Evolutionary conservation across 2,113 vertebrate species (phyloP).

Genomic region (Misgurnus mizolepis): DNA sequence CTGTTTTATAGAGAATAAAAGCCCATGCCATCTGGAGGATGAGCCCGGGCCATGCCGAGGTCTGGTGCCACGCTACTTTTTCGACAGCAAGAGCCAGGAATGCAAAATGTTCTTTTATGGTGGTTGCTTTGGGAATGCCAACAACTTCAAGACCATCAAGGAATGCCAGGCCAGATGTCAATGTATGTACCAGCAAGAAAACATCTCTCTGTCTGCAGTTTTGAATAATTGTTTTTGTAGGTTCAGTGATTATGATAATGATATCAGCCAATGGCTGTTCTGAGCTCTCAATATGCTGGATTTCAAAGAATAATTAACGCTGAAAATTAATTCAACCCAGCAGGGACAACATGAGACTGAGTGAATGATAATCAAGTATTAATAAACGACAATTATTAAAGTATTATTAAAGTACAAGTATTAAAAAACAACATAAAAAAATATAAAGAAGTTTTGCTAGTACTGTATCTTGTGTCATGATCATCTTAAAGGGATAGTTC

Average conservation of each 20-base stretch:
- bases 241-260: constrained; percentile 15
- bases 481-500: too few species aligned
- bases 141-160: constrained; percentile 83
- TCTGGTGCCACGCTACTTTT: constrained; percentile 83
- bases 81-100: constrained; percentile 70
- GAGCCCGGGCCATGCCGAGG: constrained; percentile 86
- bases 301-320: neutral
- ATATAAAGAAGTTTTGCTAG: too few species aligned
- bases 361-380: too few species aligned
- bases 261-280: neutral
- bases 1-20: constrained; percentile 75
- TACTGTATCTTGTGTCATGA: too few species aligned
- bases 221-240: constrained; percentile 10
- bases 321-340: too few species aligned
- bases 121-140: constrained; percentile 89
- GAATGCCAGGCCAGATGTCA: constrained; percentile 80
- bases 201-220: neutral
- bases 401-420: too few species aligned
- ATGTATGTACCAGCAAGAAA: constrained; percentile 67
- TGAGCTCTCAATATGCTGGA: neutral
- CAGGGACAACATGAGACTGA: too few species aligned
- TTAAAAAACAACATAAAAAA: too few species aligned
- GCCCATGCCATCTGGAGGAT: constrained; percentile 81
- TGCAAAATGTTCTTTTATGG: constrained; percentile 87
- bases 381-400: too few species aligned